Base-by-base conservation (phyloP, 2,113 vertebrate species). In the Accipiter cooperii region DNA sequence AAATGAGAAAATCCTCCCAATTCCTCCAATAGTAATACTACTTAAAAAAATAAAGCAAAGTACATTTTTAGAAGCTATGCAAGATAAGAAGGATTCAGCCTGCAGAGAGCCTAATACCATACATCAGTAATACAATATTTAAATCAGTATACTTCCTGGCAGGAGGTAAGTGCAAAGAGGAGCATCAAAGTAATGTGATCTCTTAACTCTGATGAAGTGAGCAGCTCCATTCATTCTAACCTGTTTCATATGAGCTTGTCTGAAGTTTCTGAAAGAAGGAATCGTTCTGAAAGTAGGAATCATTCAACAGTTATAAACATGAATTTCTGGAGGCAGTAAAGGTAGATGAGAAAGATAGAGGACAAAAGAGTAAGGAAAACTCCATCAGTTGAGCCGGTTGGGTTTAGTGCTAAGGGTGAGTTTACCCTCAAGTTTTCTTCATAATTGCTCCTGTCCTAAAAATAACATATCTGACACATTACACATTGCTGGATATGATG, bases 91-190 rank as follows among this genome's bases (percentile, higher is more conserved):
- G 8, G 87, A 58, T 63, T 49, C 66, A 94, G 78, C 33, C 58
- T 91, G 81, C 40, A 68, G 76, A 90, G 42, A 70, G 26, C 31
- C 36, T 49, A 83, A 79, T 65, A 38, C 22, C 66, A 17, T 82
- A 78, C 83, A 77, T 92, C 90, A 84, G 90, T 86, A 94, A 96
- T 87, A 89, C 61, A 96, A 52, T 96, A 96, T 97, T 96, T 96
- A 96, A 95, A 92, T 97, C 95, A 68, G 71, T 97, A 71, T 78
- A 61, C 54, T 94, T 95, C 44, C 55, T 95, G 91, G 71, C 76
- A 87, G 60, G 46, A 47, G 90, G 80, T 87, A 96, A 91, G 61
- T 88, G 54, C 26, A 78, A 93, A 89, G 82, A 89, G 31, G 83
- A 94, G 63, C 21, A 8, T 15, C 79, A 63, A 46, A 70, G 89